These are phyloP conservation scores for Iphiclides podalirius DNA, from an alignment of 2,888 invertebrate species.

Conservation along the genomic window DNA sequence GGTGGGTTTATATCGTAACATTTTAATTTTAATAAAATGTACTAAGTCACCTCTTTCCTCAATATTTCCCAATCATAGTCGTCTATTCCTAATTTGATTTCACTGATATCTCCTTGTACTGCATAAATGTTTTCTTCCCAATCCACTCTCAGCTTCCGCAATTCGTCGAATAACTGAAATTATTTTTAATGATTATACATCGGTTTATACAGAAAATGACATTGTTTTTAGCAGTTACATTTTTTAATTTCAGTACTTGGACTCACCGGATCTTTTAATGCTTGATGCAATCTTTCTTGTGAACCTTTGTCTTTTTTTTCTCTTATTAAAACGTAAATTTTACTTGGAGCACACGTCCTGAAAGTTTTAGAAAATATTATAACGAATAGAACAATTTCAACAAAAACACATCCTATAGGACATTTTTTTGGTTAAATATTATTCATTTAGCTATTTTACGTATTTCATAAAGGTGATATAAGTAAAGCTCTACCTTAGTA, in stretches of 20 bases:
- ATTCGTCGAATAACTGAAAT: slow-evolving; percentile 4
- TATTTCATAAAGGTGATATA: no score
- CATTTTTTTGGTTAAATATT: no score
- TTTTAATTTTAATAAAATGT: no score
- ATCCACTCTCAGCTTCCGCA: not conserved
- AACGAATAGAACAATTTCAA: not conserved
- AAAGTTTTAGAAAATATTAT: not conserved
- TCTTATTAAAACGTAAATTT: slow-evolving; percentile 3
- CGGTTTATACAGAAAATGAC: not conserved
- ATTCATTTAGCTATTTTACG: no score
- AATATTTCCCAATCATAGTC: slow-evolving; percentile 5
- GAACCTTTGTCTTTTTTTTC: not conserved
- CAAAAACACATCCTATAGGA: no score
- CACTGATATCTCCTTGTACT: slow-evolving; percentile 9
- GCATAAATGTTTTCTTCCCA: slow-evolving; percentile 1
- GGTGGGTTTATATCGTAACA: no score
- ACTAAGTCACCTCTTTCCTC: not conserved
- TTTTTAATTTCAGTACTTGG: not conserved
- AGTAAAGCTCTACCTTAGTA: slow-evolving; percentile 70
- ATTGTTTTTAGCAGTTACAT: not conserved
- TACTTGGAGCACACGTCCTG: slow-evolving; percentile 3
- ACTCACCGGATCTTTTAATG: slow-evolving; percentile 9
- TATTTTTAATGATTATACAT: no score
- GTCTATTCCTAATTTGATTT: slow-evolving; percentile 3
- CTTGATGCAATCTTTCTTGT: slow-evolving; percentile 1